phyloP scores from a whole-genome alignment of 2,113 vertebrate genomes.

The Spheniscus mendiculus region DNA sequence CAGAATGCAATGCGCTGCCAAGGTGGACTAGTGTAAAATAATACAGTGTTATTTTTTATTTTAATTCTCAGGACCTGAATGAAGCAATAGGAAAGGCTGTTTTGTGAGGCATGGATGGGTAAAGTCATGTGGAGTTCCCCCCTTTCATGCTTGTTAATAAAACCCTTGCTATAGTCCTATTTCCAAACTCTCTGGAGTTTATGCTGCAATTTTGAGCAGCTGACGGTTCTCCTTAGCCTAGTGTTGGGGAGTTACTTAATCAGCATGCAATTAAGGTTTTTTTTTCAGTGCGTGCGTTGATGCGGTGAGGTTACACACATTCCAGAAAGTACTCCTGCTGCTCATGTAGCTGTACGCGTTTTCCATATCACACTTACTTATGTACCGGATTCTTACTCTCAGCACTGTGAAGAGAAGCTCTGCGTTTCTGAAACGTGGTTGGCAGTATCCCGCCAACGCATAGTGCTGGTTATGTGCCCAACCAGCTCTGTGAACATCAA shows the following conservation, averaged over 20 bases:
- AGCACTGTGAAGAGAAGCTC: background rate
- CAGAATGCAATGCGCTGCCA: background rate
- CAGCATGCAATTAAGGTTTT: background rate
- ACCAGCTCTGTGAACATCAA: constrained; percentile 33
- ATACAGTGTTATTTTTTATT: background rate
- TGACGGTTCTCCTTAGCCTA: background rate
- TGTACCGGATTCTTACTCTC: background rate
- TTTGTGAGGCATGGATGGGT: background rate
- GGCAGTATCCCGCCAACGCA: constrained; percentile 49
- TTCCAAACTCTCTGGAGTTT: background rate
- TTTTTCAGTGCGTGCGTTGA: background rate
- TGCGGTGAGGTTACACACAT: background rate
- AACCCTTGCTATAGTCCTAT: background rate
- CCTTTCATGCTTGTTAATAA: background rate
- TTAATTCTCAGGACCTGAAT: background rate
- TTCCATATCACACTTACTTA: background rate
- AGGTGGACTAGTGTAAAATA: background rate
- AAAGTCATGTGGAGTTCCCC: background rate
- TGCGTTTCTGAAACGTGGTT: constrained; percentile 28
- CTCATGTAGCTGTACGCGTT: background rate
- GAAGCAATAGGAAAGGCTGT: background rate
- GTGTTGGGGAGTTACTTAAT: background rate
- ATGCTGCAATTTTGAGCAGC: background rate
- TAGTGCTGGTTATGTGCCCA: constrained; percentile 69
- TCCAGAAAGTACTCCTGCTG: background rate